Conservation (phyloP, 2,888 invertebrate species). For the Tenthredo mesomela region DNA sequence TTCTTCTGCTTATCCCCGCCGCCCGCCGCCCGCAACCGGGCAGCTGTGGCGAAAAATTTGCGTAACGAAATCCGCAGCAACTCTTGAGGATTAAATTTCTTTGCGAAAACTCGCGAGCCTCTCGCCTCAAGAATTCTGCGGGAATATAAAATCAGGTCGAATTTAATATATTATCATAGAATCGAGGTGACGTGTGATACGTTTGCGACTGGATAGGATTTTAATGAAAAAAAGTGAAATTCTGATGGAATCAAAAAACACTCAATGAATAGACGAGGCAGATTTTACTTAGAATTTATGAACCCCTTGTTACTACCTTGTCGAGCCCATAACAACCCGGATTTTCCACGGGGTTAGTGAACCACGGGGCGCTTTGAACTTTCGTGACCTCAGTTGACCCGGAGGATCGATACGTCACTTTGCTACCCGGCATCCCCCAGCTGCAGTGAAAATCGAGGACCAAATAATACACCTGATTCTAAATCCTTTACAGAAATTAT, state of each 20-base stretch:
- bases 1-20: not conserved
- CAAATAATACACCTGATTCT: conserved; percentile 54
- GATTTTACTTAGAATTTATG: not conserved
- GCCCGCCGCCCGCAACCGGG: not conserved
- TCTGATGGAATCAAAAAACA: not conserved
- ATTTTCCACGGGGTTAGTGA: conserved; percentile 65
- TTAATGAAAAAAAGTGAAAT: not conserved
- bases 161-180: not conserved
- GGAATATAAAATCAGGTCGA: not conserved
- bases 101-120: not conserved
- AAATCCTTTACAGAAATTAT: not conserved
- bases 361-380: conserved; percentile 73
- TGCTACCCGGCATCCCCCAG: conserved; percentile 60
- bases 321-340: conserved; percentile 20
- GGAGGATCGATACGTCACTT: conserved; percentile 75
- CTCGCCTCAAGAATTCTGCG: not conserved
- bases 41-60: conserved; percentile 3
- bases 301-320: not conserved
- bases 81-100: not conserved
- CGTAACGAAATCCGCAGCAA: not conserved
- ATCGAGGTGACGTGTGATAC: too few relatives aligned
- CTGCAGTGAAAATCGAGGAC: conserved; percentile 55
- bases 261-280: not conserved
- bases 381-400: conserved; percentile 75
- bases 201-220: not conserved